These are phyloP conservation scores for Podilymbus podiceps DNA, from an alignment of 2,113 vertebrate genomes.

Conservation along the genomic window DNA sequence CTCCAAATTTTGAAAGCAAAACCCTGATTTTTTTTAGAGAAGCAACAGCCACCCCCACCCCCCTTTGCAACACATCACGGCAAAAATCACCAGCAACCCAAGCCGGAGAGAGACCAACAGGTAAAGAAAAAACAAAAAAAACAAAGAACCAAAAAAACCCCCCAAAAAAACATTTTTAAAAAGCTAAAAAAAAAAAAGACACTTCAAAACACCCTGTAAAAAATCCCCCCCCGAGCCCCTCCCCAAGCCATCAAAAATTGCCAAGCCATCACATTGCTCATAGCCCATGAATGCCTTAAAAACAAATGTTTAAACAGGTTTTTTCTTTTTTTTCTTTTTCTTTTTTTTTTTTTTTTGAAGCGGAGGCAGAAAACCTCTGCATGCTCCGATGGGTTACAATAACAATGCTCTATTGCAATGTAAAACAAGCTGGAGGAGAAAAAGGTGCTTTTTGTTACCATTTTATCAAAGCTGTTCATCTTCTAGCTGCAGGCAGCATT, in stretches of 20 bases:
- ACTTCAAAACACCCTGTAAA: neutral
- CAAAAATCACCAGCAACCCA: neutral
- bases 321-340: conserved; percentile 40
- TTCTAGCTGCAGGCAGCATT: conserved; percentile 87
- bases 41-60: neutral
- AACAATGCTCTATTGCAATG: conserved; percentile 83
- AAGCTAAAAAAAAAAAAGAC: neutral
- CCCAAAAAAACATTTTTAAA: neutral
- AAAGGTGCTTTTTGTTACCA: conserved; percentile 91
- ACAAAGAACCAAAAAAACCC: too few species aligned
- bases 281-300: conserved; percentile 76
- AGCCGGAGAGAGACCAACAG: conserved; percentile 65
- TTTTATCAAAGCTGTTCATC: conserved; percentile 96
- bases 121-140: too few species aligned
- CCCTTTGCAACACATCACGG: neutral
- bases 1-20: conserved; percentile 42
- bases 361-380: conserved; percentile 68
- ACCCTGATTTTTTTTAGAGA: neutral
- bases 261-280: conserved; percentile 53
- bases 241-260: neutral
- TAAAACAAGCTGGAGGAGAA: conserved; percentile 82
- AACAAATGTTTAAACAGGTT: conserved; percentile 82
- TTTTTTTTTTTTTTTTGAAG: conserved; percentile 62
- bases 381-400: conserved; percentile 77
- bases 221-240: neutral